Evolutionary conservation across 2,888 invertebrate species (phyloP).

Genomic region (Fragum fragum): DNA sequence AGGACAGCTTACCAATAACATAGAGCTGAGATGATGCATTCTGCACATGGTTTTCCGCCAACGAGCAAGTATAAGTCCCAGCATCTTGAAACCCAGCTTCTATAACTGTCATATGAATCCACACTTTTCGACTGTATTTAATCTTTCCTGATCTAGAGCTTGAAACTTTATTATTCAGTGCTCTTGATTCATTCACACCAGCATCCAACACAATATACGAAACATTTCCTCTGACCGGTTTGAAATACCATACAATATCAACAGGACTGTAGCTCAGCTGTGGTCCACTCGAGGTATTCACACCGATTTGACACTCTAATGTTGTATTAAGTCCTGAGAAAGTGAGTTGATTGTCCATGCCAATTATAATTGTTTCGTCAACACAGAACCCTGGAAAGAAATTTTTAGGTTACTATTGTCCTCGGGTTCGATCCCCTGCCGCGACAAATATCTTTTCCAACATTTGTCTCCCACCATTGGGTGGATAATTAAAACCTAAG

Average conservation of each 20-base stretch:
- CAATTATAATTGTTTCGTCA: constrained; percentile 25
- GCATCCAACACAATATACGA: constrained; percentile 31
- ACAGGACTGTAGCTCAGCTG: constrained; percentile 13
- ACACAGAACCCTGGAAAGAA: neutral
- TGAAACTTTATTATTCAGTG: neutral
- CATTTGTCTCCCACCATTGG: too few species aligned
- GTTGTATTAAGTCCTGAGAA: constrained; percentile 36
- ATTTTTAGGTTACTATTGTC: neutral
- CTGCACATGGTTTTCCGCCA: constrained; percentile 30
- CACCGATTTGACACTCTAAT: constrained; percentile 38
- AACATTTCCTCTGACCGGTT: constrained; percentile 25
- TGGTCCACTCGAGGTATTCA: constrained; percentile 31
- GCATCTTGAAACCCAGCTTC: constrained; percentile 59
- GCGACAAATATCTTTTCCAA: too few species aligned
- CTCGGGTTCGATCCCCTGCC: too few species aligned
- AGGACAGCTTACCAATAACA: constrained; percentile 71
- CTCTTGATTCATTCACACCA: constrained; percentile 11
- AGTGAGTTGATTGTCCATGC: constrained; percentile 25
- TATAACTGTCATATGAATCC: constrained; percentile 50
- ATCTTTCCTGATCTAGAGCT: constrained; percentile 6
- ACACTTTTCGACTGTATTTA: constrained; percentile 46
- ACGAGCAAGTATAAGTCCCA: constrained; percentile 68
- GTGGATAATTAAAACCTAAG: neutral
- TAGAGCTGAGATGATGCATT: constrained; percentile 62
- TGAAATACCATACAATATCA: constrained; percentile 45